Percentiles rank a stretch among this genome's conserved stretches.
phyloP scores from a whole-genome alignment of 2,113 vertebrate species.

The Rallus limicola region DNA sequence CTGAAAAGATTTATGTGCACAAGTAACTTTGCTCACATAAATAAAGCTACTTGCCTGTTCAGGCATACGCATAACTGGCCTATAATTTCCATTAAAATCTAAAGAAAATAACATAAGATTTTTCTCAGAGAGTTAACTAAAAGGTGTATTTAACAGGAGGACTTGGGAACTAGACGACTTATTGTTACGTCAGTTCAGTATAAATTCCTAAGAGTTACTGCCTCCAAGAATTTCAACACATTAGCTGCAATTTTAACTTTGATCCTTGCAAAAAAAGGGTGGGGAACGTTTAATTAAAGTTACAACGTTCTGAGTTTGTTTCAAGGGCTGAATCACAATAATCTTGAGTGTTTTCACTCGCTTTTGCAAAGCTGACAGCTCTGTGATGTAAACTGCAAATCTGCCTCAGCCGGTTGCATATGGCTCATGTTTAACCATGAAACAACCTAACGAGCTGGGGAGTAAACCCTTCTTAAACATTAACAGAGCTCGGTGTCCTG shows the following conservation, averaged over 20 bases:
- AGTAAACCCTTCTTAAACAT: background rate
- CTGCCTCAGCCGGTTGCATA: background rate
- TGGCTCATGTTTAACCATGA: background rate
- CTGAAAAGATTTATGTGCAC: background rate
- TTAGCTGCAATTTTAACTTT: background rate
- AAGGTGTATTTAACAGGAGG: background rate
- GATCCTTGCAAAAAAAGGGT: background rate
- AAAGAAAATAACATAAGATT: background rate
- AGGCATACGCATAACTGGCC: background rate
- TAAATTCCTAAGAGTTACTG: background rate
- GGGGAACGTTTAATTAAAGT: background rate
- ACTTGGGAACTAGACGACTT: background rate
- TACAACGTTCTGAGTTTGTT: background rate
- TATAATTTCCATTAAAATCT: background rate
- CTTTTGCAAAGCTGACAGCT: slow-evolving; percentile 37
- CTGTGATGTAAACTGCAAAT: slow-evolving; percentile 30
- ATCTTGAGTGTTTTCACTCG: background rate
- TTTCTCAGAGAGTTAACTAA: background rate
- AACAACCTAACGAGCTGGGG: background rate
- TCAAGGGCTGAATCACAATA: background rate
- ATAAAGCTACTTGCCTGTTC: background rate
- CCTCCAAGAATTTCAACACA: background rate
- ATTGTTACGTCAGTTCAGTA: slow-evolving; percentile 12
- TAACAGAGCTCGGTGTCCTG: background rate
- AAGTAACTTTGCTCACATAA: background rate